Percentiles rank a stretch among this genome's conserved stretches.
Evolutionary conservation across 2,797 vertebrate genomes (phyloP).

Genomic region (Artibeus lituratus): DNA sequence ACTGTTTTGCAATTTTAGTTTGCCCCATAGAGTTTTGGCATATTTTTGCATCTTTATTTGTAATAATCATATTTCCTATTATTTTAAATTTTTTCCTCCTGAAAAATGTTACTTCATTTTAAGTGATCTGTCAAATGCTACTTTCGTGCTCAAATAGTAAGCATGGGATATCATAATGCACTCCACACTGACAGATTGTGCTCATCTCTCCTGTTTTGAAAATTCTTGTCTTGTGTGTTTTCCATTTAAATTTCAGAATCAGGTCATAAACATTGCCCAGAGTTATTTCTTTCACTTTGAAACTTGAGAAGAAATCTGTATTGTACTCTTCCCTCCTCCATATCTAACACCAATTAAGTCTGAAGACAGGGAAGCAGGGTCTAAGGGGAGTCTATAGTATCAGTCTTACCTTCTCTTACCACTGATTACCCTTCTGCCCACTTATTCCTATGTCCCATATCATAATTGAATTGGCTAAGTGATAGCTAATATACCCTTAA

Average conservation of each 20-base stretch:
- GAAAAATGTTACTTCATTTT: not conserved
- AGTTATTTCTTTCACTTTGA: not conserved
- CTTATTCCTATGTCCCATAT: not conserved
- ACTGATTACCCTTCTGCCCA: not conserved
- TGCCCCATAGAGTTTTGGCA: not conserved
- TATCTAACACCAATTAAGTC: not conserved
- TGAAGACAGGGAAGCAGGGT: not conserved
- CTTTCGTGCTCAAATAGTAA: not conserved
- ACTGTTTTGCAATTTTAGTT: slow-evolving; percentile 17
- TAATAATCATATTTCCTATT: slow-evolving; percentile 16
- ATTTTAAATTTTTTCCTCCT: not conserved
- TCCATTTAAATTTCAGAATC: slow-evolving; percentile 31
- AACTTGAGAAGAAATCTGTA: not conserved
- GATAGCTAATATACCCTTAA: not conserved
- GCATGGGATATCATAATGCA: not conserved
- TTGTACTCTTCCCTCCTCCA: not conserved
- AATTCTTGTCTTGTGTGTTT: not conserved
- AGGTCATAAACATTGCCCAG: not conserved
- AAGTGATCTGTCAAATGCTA: not conserved
- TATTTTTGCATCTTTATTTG: not conserved
- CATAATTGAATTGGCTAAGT: not conserved
- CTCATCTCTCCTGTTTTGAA: not conserved
- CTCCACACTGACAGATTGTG: not conserved
- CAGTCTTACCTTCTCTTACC: not conserved
- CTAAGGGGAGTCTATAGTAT: too few relatives aligned